Percentiles rank a stretch among this genome's conserved stretches.
Conservation (phyloP, 2,797 vertebrate genomes). For the Gymnoscopelus microlampas region DNA sequence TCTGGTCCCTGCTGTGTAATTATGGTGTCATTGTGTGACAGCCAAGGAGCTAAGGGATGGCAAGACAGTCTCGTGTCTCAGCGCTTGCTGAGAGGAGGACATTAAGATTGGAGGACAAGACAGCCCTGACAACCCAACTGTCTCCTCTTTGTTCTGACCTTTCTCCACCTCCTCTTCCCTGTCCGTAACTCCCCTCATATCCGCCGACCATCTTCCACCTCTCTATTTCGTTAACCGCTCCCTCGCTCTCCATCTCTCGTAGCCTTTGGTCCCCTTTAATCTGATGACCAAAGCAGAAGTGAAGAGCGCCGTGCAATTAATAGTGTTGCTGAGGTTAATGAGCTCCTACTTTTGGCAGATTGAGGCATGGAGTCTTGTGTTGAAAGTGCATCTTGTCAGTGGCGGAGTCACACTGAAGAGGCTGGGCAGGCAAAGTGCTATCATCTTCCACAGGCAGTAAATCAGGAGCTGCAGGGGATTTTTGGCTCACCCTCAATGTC, state of each 20-base stretch:
- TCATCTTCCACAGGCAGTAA: constrained; percentile 25
- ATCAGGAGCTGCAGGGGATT: constrained; percentile 16
- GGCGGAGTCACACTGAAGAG: not conserved
- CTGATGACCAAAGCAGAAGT: constrained; percentile 56
- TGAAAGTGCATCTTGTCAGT: not conserved
- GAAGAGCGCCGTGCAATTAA: constrained; percentile 57
- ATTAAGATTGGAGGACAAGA: constrained; percentile 11
- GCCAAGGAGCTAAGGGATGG: constrained; percentile 49
- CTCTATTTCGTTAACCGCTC: not conserved
- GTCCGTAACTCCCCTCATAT: no score
- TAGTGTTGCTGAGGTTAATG: constrained; percentile 57
- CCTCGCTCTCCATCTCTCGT: constrained; percentile 1
- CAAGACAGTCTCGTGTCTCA: constrained; percentile 42
- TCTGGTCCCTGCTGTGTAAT: constrained; percentile 61
- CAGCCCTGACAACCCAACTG: no score
- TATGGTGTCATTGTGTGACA: constrained; percentile 68
- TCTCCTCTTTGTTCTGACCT: constrained; percentile 2
- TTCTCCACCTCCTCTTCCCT: not conserved
- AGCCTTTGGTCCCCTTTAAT: constrained; percentile 38
- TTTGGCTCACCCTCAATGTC: no score
- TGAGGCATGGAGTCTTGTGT: not conserved
- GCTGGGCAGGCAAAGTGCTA: constrained; percentile 7
- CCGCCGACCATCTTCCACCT: not conserved
- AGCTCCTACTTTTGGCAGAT: constrained; percentile 32
- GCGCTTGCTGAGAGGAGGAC: constrained; percentile 13